These are phyloP conservation scores for Drosophila acutilabella DNA, from an alignment of 2,888 invertebrate species.

Conservation along the genomic window DNA sequence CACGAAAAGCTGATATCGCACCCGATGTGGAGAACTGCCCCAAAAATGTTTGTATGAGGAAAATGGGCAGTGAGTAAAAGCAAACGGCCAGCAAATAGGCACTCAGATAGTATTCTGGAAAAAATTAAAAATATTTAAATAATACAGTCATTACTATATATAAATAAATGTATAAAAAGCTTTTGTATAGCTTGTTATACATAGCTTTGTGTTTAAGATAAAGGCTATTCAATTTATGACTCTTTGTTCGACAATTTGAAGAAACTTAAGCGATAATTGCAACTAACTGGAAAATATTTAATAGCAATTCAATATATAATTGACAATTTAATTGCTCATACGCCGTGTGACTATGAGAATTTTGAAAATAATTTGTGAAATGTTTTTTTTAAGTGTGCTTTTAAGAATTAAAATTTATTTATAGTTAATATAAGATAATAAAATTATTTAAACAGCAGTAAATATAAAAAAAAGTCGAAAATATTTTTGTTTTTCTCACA, in stretches of 20 bases:
- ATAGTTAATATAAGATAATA: background rate
- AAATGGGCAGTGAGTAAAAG: slow-evolving; percentile 89
- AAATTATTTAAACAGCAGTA: background rate
- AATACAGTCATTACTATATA: background rate
- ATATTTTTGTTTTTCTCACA: background rate
- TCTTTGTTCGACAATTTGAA: slow-evolving; percentile 9
- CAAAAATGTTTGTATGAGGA: slow-evolving; percentile 93
- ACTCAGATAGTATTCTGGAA: slow-evolving; percentile 75
- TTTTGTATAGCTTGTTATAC: too few species aligned
- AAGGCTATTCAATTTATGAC: slow-evolving; percentile 3
- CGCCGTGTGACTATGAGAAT: background rate
- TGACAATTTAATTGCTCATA: slow-evolving; percentile 6
- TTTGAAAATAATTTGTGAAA: background rate
- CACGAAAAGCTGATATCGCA: slow-evolving; percentile 92
- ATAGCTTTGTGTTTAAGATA: background rate
- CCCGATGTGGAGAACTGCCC: slow-evolving; percentile 94
- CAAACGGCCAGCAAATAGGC: slow-evolving; percentile 77
- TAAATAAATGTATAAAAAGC: too few species aligned
- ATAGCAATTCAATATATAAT: background rate
- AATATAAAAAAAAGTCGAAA: background rate
- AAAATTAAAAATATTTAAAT: background rate
- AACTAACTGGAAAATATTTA: background rate
- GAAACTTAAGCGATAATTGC: background rate
- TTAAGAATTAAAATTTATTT: too few species aligned
- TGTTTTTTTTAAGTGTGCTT: too few species aligned